Conservation (phyloP, 1,140 invertebrate species). For the Eupeodes corollae region DNA sequence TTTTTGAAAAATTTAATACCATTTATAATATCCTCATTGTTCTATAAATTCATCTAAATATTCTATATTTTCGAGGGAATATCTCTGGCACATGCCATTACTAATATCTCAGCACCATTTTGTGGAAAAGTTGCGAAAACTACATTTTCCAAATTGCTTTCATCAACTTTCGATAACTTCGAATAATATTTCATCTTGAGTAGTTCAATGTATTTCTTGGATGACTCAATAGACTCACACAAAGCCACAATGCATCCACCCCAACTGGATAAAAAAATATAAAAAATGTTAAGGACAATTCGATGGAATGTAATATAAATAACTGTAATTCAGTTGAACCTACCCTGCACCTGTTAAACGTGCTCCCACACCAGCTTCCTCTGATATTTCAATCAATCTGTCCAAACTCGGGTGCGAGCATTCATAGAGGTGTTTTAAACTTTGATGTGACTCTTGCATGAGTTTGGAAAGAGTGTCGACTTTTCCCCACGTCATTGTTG, state of each 20-base stretch:
- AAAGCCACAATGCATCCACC: conserved; percentile 91
- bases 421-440: conserved; percentile 77
- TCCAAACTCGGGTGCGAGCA: conserved; percentile 89
- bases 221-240: conserved; percentile 51
- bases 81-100: too few species aligned
- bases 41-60: too few species aligned
- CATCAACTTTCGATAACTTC: conserved; percentile 36
- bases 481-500: conserved; percentile 9
- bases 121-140: conserved; percentile 47
- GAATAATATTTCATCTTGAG: conserved; percentile 61
- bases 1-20: too few species aligned
- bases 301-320: not conserved
- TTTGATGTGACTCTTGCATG: conserved; percentile 83
- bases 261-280: conserved; percentile 55
- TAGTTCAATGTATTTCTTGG: conserved; percentile 55
- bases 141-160: conserved; percentile 37
- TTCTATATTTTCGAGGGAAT: too few species aligned
- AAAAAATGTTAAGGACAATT: not conserved
- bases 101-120: conserved; percentile 43
- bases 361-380: conserved; percentile 61
- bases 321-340: conserved; percentile 12
- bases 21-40: too few species aligned
- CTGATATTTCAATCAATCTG: conserved; percentile 65
- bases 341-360: conserved; percentile 88
- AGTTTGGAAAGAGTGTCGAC: conserved; percentile 59